A percentile compares a stretch with the other conserved stretches of the same genome.
phyloP scores from a whole-genome alignment of 2,797 vertebrate species.

The Acanthurus leucopareius region DNA sequence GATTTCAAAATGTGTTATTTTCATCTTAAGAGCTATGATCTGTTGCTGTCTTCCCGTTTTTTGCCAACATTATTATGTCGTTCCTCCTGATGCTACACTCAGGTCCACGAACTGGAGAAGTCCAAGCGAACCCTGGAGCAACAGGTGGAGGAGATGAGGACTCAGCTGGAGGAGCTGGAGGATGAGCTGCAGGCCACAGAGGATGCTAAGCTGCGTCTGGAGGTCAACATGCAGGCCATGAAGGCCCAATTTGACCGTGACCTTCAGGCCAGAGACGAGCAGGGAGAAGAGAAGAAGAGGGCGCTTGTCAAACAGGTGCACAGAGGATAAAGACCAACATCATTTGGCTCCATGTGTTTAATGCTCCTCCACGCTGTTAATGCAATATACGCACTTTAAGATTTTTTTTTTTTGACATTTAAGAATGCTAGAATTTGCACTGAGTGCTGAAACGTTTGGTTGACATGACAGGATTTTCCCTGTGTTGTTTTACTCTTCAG shows the following conservation, averaged over 20 bases:
- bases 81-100: background rate
- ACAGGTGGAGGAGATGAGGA: constrained; percentile 98
- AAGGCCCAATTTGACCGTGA: constrained; percentile 97
- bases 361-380: background rate
- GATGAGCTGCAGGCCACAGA: constrained; percentile 98
- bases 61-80: background rate
- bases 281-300: constrained; percentile 96
- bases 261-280: constrained; percentile 93
- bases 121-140: constrained; percentile 96
- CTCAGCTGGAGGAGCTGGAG: constrained; percentile 97
- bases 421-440: background rate
- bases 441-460: background rate
- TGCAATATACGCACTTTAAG: background rate
- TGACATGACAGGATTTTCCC: background rate
- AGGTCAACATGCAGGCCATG: constrained; percentile 99
- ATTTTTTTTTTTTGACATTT: too few relatives aligned
- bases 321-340: background rate
- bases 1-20: background rate
- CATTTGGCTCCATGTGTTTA: background rate
- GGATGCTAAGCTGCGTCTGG: constrained; percentile 95
- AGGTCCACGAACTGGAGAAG: constrained; percentile 99
- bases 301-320: constrained; percentile 93
- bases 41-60: background rate
- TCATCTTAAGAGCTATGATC: background rate
- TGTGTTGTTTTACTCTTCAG: constrained; percentile 62